Percentiles rank a stretch among this genome's conserved stretches.
Conservation (phyloP, 2,113 vertebrate species). For the Hyla sarda region DNA sequence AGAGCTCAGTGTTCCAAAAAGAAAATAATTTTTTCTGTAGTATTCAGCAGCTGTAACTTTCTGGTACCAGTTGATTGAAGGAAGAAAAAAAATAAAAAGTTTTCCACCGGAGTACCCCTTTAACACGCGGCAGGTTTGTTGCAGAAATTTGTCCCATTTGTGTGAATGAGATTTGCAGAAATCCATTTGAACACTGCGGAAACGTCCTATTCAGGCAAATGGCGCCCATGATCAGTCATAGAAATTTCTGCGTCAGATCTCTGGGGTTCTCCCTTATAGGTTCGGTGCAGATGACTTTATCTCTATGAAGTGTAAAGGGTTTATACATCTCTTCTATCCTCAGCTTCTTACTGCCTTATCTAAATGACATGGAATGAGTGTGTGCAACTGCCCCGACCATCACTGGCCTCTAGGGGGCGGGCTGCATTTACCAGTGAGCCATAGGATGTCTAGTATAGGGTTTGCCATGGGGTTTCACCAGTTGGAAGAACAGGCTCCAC, state of each 20-base stretch:
- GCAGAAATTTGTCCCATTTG: not conserved
- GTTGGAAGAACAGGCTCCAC: no score
- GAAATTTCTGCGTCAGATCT: not conserved
- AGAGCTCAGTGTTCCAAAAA: no score
- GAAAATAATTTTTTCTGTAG: no score
- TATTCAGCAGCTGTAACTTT: no score
- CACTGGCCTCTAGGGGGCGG: not conserved
- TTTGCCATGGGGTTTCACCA: no score
- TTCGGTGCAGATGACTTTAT: not conserved
- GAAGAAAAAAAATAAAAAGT: no score
- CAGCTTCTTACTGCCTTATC: constrained; percentile 25
- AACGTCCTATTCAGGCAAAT: not conserved
- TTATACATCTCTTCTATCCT: not conserved
- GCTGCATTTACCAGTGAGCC: not conserved
- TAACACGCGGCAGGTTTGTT: not conserved
- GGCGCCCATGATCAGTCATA: not conserved
- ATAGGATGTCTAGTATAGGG: no score
- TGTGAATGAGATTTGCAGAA: not conserved
- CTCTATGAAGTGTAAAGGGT: not conserved
- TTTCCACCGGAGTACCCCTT: no score
- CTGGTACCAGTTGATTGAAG: no score
- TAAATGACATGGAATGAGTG: constrained; percentile 15
- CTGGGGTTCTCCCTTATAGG: not conserved
- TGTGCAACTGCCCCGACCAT: constrained; percentile 9
- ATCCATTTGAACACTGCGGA: not conserved